phyloP scores from a whole-genome alignment of 2,113 vertebrate species.

The Siniperca chuatsi region DNA sequence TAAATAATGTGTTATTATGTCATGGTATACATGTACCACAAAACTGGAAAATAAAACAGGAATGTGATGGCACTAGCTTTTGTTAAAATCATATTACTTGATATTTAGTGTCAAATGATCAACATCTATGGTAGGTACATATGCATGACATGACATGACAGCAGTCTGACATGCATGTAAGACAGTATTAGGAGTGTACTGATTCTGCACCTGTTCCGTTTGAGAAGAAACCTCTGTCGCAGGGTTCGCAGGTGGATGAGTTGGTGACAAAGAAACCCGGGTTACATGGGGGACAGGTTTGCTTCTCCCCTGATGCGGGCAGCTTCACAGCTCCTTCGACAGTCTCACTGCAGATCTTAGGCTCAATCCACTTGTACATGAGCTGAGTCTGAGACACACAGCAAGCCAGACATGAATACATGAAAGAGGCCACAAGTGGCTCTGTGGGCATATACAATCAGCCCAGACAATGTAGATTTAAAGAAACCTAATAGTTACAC shows the following conservation, averaged over 20 bases:
- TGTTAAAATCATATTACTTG: neutral
- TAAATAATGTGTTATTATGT: neutral
- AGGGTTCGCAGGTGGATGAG: conserved; percentile 89
- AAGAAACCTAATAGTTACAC: conserved; percentile 39
- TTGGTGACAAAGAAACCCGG: conserved; percentile 91
- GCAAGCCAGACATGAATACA: conserved; percentile 19
- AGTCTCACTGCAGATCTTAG: conserved; percentile 92
- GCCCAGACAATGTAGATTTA: conserved; percentile 34
- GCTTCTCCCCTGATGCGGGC: conserved; percentile 88
- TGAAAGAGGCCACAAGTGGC: neutral
- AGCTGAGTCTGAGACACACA: conserved; percentile 89
- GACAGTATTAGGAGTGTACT: neutral
- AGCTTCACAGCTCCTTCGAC: conserved; percentile 82
- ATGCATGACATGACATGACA: neutral
- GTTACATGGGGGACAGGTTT: conserved; percentile 92
- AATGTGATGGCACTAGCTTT: neutral
- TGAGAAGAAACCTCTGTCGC: conserved; percentile 87
- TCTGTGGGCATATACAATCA: neutral
- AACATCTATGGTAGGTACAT: neutral
- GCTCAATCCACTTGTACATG: conserved; percentile 97
- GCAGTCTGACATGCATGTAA: neutral
- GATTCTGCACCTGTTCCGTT: conserved; percentile 90
- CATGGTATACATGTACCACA: neutral
- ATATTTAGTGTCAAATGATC: neutral
- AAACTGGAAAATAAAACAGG: neutral